Conservation (phyloP, 2,888 invertebrate genomes). For the Campoplex capitator region DNA sequence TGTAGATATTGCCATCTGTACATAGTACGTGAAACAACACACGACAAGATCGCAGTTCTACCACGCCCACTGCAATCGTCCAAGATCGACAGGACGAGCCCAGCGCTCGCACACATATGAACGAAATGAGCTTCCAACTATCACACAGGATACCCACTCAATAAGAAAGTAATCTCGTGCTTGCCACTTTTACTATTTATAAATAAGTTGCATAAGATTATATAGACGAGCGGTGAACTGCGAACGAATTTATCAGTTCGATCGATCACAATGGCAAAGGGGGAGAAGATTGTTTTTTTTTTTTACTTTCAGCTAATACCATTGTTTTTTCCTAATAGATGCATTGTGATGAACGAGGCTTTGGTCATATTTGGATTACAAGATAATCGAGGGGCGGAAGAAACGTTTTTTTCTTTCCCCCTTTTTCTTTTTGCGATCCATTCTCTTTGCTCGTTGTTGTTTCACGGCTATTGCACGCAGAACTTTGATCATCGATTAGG, state of each 20-base stretch:
- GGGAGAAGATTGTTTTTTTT: constrained; percentile 1
- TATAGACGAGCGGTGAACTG: constrained; percentile 23
- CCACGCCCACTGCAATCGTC: constrained; percentile 60
- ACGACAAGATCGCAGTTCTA: constrained; percentile 45
- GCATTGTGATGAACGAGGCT: constrained; percentile 27
- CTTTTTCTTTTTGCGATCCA: neutral
- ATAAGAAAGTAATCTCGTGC: constrained; percentile 24
- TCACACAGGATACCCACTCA: neutral
- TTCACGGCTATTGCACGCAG: neutral
- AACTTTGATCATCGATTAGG: constrained; percentile 23
- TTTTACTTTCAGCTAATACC: neutral
- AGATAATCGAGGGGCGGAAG: constrained; percentile 20
- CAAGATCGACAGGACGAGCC: constrained; percentile 52
- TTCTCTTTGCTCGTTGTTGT: constrained; percentile 18
- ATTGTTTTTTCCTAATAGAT: constrained; percentile 17
- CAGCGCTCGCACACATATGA: neutral
- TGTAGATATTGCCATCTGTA: constrained; percentile 6
- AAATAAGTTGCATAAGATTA: constrained; percentile 55
- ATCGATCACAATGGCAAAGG: constrained; percentile 62
- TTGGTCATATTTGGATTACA: constrained; percentile 37
- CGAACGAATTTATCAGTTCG: constrained; percentile 54
- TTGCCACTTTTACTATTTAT: constrained; percentile 22
- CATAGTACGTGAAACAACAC: constrained; percentile 48
- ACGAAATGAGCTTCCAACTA: constrained; percentile 2
- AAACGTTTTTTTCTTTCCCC: neutral